A percentile compares a stretch with the other conserved stretches of the same genome.
Conservation (phyloP, 2,113 vertebrate genomes). For the Rhinoptilus africanus region DNA sequence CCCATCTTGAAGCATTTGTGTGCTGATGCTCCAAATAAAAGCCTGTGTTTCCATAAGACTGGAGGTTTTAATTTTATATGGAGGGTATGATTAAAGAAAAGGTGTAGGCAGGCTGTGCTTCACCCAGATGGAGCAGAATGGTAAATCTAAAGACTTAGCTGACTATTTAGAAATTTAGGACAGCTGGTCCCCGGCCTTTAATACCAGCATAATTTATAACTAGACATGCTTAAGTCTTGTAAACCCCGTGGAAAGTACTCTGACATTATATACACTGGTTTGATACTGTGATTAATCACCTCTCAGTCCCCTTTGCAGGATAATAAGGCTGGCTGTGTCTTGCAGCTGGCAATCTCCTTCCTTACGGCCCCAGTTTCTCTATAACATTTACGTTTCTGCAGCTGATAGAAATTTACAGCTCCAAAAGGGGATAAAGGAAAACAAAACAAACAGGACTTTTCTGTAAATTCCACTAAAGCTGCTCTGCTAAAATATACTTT, state of each 20-base stretch:
- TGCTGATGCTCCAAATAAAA: background rate
- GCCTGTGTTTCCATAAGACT: background rate
- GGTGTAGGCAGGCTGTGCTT: conserved; percentile 31
- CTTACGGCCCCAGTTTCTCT: background rate
- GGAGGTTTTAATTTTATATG: background rate
- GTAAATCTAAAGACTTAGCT: conserved; percentile 47
- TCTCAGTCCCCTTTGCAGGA: background rate
- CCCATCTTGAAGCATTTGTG: background rate
- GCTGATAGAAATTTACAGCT: background rate
- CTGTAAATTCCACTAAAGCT: conserved; percentile 23
- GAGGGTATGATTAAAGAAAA: background rate
- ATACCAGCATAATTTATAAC: conserved; percentile 59
- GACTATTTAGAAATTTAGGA: conserved; percentile 54
- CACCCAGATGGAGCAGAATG: conserved; percentile 41
- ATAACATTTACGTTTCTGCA: conserved; percentile 42
- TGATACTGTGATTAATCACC: conserved; percentile 53
- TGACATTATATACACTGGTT: conserved; percentile 52
- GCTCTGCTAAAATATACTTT: conserved; percentile 2
- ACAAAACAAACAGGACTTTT: background rate
- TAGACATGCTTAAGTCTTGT: conserved; percentile 49
- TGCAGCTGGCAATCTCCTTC: conserved; percentile 42
- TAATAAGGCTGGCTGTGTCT: conserved; percentile 25
- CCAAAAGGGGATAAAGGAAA: background rate
- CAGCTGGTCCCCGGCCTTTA: conserved; percentile 53
- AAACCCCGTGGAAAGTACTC: conserved; percentile 43